phyloP scores from a whole-genome alignment of 2,888 invertebrate genomes.

The Poecilobothrus nobilitatus region DNA sequence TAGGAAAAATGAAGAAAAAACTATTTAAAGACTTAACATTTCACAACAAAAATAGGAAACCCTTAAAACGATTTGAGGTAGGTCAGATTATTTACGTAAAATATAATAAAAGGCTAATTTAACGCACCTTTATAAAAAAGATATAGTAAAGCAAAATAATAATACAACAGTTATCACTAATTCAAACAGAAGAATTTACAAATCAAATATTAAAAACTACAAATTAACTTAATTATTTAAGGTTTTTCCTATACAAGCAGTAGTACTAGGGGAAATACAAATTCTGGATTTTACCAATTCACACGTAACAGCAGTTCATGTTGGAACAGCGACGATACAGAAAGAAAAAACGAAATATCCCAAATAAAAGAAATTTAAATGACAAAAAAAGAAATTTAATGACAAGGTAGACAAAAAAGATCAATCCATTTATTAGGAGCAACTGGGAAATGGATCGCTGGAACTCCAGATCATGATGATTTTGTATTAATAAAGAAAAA shows the following conservation, averaged over 20 bases:
- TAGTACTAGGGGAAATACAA: background rate
- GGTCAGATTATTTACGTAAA: no score
- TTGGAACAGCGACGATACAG: conserved; percentile 12
- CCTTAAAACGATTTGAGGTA: conserved; percentile 16
- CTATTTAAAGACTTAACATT: conserved; percentile 19
- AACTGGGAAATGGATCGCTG: conserved; percentile 5
- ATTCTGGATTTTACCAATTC: conserved; percentile 13
- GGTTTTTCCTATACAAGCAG: no score
- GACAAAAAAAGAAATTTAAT: conserved; percentile 9
- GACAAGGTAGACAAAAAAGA: conserved; percentile 16
- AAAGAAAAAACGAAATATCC: conserved; percentile 8
- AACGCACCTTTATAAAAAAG: conserved; percentile 16
- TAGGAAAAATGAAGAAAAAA: conserved; percentile 18
- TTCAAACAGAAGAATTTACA: no score
- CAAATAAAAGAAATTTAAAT: background rate
- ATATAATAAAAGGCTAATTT: conserved; percentile 20
- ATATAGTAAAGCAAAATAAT: conserved; percentile 20
- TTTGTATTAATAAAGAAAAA: no score
- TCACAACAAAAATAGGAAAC: conserved; percentile 18
- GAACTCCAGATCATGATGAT: conserved; percentile 3
- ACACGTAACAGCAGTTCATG: conserved; percentile 9
- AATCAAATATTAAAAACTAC: conserved; percentile 17
- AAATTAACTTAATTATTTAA: background rate
- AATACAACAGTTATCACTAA: conserved; percentile 17
- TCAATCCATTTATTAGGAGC: background rate